Evolutionary conservation across 2,113 vertebrate species (phyloP), one percentile per base, ranked within the genome.

Genomic region (Cephalopterus ornatus): DNA sequence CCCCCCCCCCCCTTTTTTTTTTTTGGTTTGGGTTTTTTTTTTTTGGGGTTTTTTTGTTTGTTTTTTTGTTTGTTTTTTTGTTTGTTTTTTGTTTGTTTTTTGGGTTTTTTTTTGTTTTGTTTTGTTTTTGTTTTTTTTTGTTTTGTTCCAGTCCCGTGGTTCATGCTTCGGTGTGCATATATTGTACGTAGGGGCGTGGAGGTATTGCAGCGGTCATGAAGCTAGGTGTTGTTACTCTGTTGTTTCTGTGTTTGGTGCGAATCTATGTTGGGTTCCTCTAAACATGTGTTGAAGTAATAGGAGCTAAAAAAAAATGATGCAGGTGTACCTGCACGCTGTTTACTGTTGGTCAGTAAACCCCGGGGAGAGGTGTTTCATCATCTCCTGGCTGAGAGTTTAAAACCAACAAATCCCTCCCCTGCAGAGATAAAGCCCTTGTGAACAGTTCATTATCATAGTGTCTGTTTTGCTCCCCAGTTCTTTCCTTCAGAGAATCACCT

Each of bases 391-490:
- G 76, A 80, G 76, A 79, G 52, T 94, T 88, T 96, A 89, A 95
- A 96, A 58, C 67, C 21, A 75, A 66, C 89, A 91, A 86, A 95
- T 96, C 78, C 85, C 42, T 95, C 71, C 68, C 56, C 72, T 88
- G 84, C 0, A 6, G 94, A 97, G 85, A 76, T 89, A 79, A 95
- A 95, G 56, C 93, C 80, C 77, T 91, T 76, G 88, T 39, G 91
- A 96, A 7, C 50, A 61, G 61, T 79, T 97, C 71, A 84, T 97
- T 96, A 95, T 90, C 74, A 39, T 65, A 32, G 91, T 14, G 42
- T 74, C 87, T 95, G 61, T 73, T 96, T 89, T 92, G 56, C 65
- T 92, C 47, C 80, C n/a, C 47, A 56, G 49, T 22, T 82, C 58
- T 68, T 92, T 41, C 46, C 63, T 88, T 94, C 55, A 50, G 76